Base-by-base conservation (phyloP, 2,113 vertebrate genomes). In the Hymenochirus boettgeri region DNA sequence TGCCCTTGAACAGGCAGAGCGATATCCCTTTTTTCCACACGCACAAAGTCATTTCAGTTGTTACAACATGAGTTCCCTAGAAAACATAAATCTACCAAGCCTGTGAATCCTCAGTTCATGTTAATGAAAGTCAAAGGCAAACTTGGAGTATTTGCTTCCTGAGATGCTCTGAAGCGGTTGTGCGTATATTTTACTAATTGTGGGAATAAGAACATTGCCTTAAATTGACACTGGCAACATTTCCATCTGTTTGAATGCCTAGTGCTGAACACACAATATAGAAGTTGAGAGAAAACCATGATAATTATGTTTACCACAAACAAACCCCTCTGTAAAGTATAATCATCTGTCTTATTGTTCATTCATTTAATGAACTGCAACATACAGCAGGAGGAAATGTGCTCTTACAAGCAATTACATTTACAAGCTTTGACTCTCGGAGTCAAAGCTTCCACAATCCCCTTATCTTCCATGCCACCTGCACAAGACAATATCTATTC, bases 281-380 rank as follows among this genome's bases (percentile, higher is more conserved):
- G 55, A n/a, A 23, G 55, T 4, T 12, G 54, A 35, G 54, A 19
- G 10, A 33, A 7, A 23, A 31, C 27, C 46, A 63, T 45, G 61
- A 55, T 55, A 54, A 63, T 42, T 53, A 55, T 45, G 26, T 45
- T 63, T 63, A 63, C 50, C 52, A 37, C 33, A 55, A 63, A 55
- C 47, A 53, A 15, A 62, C 17, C 19, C 61, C 26, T 52, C 24
- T 19, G 61, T 45, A 31, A 55, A 63, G 25, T 54, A 24, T 45
- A 63, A 51, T 63, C 22, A 31, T 64, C 23, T 46, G 37, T n/a
- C 52, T 27, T 46, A 55, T 56, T 53, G 51, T 45, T 64, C 52
- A 56, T 55, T 45, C 35, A 42, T 55, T 63, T 47, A 19, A 45
- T 45, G 51, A 47, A 24, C 47, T 56, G 52, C 25, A 26, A 31